phyloP scores from a whole-genome alignment of 2,888 invertebrate genomes.

The Phasia obesa region DNA sequence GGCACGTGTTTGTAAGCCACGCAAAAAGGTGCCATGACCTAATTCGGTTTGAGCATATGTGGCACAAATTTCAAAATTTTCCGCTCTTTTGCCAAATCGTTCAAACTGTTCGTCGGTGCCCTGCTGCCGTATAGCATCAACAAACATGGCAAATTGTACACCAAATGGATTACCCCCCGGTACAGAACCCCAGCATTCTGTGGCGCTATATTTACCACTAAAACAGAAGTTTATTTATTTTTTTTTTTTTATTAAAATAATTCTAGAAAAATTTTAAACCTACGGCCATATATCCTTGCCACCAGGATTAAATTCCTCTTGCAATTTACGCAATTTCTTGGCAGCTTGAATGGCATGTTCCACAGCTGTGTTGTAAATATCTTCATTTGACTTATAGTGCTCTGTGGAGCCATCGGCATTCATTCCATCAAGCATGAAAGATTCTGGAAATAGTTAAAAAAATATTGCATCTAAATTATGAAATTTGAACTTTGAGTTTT shows the following conservation, averaged over 20 bases:
- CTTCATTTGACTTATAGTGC: conserved; percentile 76
- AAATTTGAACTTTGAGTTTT: conserved; percentile 18
- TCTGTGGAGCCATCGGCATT: conserved; percentile 64
- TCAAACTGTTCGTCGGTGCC: conserved; percentile 93
- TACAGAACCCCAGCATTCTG: conserved; percentile 61
- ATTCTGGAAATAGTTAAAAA: conserved; percentile 63
- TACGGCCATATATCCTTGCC: conserved; percentile 80
- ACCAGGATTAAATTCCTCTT: conserved; percentile 85
- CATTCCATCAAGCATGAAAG: conserved; percentile 67
- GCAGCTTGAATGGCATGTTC: conserved; percentile 83
- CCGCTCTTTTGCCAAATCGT: conserved; percentile 91
- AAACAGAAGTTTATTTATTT: not conserved
- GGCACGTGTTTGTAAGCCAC: conserved; percentile 94
- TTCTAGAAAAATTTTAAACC: conserved; percentile 61
- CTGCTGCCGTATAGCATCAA: conserved; percentile 93
- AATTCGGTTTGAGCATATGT: conserved; percentile 99
- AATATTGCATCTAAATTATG: too few relatives aligned
- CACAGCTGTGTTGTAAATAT: conserved; percentile 73
- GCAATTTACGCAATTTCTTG: conserved; percentile 87
- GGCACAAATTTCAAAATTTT: conserved; percentile 91
- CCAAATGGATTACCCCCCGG: conserved; percentile 83
- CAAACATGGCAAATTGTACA: conserved; percentile 94
- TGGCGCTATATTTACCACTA: conserved; percentile 48
- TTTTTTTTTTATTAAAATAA: not conserved
- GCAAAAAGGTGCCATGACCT: conserved; percentile 96